Evolutionary conservation across 64 coral and sea anemone genomes (phyloP).

Genomic region (Porites lutea): DNA sequence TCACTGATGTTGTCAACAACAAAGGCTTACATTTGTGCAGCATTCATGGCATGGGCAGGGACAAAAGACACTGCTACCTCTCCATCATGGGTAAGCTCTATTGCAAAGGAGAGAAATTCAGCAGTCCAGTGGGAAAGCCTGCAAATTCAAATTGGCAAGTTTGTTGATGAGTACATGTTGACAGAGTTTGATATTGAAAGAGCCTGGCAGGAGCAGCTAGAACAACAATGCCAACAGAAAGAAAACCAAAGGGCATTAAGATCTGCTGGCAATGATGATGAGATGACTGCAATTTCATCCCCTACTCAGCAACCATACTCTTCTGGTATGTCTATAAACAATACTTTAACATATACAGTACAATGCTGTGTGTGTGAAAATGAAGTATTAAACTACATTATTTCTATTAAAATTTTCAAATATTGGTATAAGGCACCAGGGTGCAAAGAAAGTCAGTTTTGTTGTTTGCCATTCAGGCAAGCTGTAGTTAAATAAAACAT

Average conservation of each 20-base stretch:
- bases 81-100: constrained; percentile 3
- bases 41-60: constrained; percentile 72
- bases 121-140: not conserved
- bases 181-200: constrained; percentile 47
- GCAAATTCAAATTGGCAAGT: constrained; percentile 9
- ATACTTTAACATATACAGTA: too few species aligned
- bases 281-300: constrained; percentile 13
- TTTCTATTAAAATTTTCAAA: too few species aligned
- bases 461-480: too few species aligned
- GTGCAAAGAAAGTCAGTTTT: too few species aligned
- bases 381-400: too few species aligned
- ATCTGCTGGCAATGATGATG: constrained; percentile 3
- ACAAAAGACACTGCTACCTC: constrained; percentile 14
- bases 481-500: too few species aligned
- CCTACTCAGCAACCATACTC: constrained; percentile 11
- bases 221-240: constrained; percentile 21
- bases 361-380: too few species aligned
- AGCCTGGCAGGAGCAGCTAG: constrained; percentile 12
- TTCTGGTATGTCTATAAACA: constrained; percentile 20
- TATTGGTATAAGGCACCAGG: too few species aligned
- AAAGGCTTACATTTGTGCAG: constrained; percentile 66
- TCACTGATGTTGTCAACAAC: constrained; percentile 51
- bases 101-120: not conserved
- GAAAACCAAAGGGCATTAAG: constrained; percentile 22
- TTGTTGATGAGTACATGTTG: constrained; percentile 53